Evolutionary conservation across 2,888 invertebrate genomes (phyloP), one percentile per base, ranked within the genome.

Genomic region (Hydroisotoma schaefferi): DNA sequence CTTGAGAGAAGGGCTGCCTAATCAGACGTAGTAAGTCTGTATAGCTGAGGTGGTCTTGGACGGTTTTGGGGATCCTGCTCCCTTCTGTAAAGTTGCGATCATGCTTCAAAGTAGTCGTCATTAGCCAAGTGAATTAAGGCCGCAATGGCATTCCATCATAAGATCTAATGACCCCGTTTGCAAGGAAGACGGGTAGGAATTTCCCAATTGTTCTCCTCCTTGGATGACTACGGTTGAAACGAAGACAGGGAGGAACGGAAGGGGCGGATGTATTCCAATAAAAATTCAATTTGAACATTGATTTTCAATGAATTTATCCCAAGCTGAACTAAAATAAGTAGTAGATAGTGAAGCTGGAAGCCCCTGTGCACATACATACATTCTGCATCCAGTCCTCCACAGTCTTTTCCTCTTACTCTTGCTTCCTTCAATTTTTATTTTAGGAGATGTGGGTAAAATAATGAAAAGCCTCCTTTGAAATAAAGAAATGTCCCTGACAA

Each of bases 231-330:
- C 18, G 6, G 46, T 12, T 4, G 46, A 5, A 8, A 40, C 20
- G 23, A 20, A 25, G 25, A 23, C 18, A 85, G 76, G 66, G 71
- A 29, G 2, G 22, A 22, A 12, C 5, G 15, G 26, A 25, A 18
- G 22, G 23, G 33, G 22, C 27, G 38, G 33, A 33, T 29, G 52
- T 53, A 53, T 53, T 53, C 59, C 54, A 51, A 59, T 59, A 59
- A 59, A 55, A 59, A 59, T 56, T 57, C 59, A 59, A 63, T 62
- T 55, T 59, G 28, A 46, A 37, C 33, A 62, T 63, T 59, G 63
- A 63, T 63, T 63, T 59, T 57, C 63, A 63, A 56, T 59, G 63
- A 63, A 59, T 59, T 63, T 57, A 28, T 37, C 43, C 44, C 33
- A 46, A 47, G 43, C 47, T 26, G 47, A 27, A 46, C 46, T 12